Percentiles rank a stretch among this genome's conserved stretches.
Conservation (phyloP, 2,113 vertebrate species). For the Pelecanoides urinatrix region DNA sequence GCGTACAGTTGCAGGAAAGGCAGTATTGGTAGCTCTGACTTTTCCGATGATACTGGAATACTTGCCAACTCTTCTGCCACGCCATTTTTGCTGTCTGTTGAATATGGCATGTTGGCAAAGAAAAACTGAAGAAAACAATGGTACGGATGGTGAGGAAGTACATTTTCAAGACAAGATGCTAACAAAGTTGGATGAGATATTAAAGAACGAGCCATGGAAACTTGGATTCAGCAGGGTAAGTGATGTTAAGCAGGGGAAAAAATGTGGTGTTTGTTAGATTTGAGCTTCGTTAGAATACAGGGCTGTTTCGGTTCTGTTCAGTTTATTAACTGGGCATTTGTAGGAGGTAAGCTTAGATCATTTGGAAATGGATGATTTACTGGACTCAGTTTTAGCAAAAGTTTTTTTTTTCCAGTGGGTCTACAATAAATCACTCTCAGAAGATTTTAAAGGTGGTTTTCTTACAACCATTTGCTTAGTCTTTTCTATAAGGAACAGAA, state of each 20-base stretch:
- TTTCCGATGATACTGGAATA: slow-evolving; percentile 73
- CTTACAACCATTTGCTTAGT: neutral
- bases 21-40: slow-evolving; percentile 44
- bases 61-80: slow-evolving; percentile 72
- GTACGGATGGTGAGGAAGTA: neutral
- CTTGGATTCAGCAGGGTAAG: slow-evolving; percentile 77
- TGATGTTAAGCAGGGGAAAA: slow-evolving; percentile 40
- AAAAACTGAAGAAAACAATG: neutral
- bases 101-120: neutral
- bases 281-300: neutral
- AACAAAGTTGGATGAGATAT: slow-evolving; percentile 54
- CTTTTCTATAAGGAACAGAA: neutral
- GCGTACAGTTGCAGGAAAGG: slow-evolving; percentile 58
- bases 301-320: neutral
- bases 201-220: slow-evolving; percentile 73
- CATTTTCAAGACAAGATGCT: neutral
- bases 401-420: neutral
- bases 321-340: neutral
- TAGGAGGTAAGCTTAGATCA: neutral
- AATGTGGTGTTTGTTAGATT: neutral
- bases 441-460: neutral
- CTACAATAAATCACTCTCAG: neutral
- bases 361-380: neutral
- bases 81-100: slow-evolving; percentile 63
- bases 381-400: neutral